Conservation (phyloP, 2,113 vertebrate genomes). For the Tursiops truncatus region DNA sequence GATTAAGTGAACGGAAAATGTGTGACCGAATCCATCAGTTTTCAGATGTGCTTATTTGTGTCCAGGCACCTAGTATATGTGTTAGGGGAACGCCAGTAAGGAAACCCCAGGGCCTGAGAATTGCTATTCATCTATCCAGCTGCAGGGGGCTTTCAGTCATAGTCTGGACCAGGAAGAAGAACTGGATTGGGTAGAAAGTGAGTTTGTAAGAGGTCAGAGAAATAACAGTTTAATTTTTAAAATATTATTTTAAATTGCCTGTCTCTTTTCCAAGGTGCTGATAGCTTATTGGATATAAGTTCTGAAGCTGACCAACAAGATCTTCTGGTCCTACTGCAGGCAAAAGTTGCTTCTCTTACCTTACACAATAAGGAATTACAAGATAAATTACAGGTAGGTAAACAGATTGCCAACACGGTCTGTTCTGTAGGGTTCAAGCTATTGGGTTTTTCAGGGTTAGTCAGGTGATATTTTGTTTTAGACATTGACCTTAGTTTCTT, state of each 20-base stretch:
- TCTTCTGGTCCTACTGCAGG: constrained; percentile 90
- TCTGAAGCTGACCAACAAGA: constrained; percentile 87
- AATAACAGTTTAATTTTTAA: not conserved
- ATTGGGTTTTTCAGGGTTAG: not conserved
- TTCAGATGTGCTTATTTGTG: not conserved
- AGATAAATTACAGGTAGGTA: constrained; percentile 91
- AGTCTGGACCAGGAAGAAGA: not conserved
- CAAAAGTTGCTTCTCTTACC: constrained; percentile 92
- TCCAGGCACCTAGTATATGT: not conserved
- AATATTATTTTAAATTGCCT: not conserved
- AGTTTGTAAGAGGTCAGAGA: not conserved
- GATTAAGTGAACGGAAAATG: not conserved
- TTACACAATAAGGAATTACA: constrained; percentile 94
- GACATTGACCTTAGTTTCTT: not conserved
- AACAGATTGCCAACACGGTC: not conserved
- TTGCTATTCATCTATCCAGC: not conserved
- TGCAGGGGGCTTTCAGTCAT: not conserved
- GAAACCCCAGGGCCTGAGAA: not conserved
- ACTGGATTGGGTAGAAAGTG: not conserved
- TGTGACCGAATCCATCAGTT: not conserved
- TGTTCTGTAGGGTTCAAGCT: not conserved
- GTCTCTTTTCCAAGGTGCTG: constrained; percentile 80
- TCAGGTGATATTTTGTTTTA: not conserved
- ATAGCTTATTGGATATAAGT: constrained; percentile 84
- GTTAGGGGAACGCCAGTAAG: no score